Evolutionary conservation across 2,797 vertebrate species (phyloP).

Genomic region (Apogon hyalosoma): DNA sequence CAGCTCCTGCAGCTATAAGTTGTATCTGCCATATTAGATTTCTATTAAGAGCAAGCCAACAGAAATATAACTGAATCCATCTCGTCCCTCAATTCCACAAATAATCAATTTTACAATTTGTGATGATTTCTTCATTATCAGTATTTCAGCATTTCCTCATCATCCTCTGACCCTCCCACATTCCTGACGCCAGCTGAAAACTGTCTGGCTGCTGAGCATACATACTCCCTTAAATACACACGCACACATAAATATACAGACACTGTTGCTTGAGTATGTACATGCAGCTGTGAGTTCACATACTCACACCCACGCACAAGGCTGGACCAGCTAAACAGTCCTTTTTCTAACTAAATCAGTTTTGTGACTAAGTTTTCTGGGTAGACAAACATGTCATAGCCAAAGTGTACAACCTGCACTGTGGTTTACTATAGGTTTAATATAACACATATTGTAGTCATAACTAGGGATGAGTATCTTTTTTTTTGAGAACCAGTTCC

Average conservation of each 20-base stretch:
- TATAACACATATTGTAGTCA: too few species aligned
- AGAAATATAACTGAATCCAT: too few species aligned
- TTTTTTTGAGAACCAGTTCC: too few species aligned
- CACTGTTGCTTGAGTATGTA: conserved; percentile 21
- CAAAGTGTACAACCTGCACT: conserved; percentile 1
- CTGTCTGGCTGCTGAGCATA: conserved; percentile 31
- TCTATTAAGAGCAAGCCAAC: too few species aligned
- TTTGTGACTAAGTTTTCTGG: conserved; percentile 11
- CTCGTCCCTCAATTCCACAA: too few species aligned
- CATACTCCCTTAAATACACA: conserved; percentile 20
- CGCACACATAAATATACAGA: conserved; percentile 44
- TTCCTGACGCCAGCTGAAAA: conserved; percentile 62
- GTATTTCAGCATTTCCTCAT: conserved; percentile 6
- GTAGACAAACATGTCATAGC: conserved; percentile 13
- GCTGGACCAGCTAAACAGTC: conserved; percentile 30
- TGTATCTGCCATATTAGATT: too few species aligned
- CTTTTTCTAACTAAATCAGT: conserved; percentile 22
- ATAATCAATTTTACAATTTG: neutral
- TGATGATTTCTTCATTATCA: conserved; percentile 1
- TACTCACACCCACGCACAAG: conserved; percentile 33
- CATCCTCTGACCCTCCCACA: conserved; percentile 2
- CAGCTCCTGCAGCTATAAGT: too few species aligned
- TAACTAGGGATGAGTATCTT: too few species aligned
- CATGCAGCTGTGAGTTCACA: conserved; percentile 47
- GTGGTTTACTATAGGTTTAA: conserved; percentile 19